phyloP scores from a whole-genome alignment of 2,797 vertebrate species.

The Oreortyx pictus region DNA sequence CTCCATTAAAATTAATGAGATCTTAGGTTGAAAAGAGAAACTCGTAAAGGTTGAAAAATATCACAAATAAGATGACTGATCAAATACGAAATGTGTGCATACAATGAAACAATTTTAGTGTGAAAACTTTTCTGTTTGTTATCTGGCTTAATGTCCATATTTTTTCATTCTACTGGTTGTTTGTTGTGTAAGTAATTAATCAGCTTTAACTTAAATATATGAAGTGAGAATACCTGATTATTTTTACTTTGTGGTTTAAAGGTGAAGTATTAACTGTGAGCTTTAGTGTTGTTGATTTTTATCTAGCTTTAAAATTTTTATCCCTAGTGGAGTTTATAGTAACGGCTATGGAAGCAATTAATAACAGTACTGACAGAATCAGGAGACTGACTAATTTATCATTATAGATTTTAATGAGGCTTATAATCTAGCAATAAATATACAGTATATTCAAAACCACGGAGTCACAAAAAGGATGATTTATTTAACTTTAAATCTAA shows the following conservation, averaged over 20 bases:
- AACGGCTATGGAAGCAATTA: conserved; percentile 71
- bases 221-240: conserved; percentile 30
- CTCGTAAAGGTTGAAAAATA: neutral
- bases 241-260: conserved; percentile 36
- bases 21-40: neutral
- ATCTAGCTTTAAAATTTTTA: conserved; percentile 72
- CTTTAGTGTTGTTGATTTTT: conserved; percentile 65
- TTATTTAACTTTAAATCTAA: conserved; percentile 64
- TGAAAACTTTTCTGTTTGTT: neutral
- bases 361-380: conserved; percentile 66
- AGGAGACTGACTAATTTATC: conserved; percentile 72
- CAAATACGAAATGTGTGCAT: neutral
- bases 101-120: neutral
- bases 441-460: conserved; percentile 54
- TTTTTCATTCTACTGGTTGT: neutral
- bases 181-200: conserved; percentile 41
- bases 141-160: neutral
- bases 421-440: conserved; percentile 73
- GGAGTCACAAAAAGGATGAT: conserved; percentile 51
- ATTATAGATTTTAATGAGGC: conserved; percentile 73
- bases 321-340: conserved; percentile 38
- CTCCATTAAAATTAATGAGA: neutral
- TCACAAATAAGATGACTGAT: neutral
- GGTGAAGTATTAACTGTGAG: neutral
- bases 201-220: conserved; percentile 34